These are phyloP conservation scores for Reinhardtius hippoglossoides DNA, from an alignment of 2,113 vertebrate species.

Conservation along the genomic window DNA sequence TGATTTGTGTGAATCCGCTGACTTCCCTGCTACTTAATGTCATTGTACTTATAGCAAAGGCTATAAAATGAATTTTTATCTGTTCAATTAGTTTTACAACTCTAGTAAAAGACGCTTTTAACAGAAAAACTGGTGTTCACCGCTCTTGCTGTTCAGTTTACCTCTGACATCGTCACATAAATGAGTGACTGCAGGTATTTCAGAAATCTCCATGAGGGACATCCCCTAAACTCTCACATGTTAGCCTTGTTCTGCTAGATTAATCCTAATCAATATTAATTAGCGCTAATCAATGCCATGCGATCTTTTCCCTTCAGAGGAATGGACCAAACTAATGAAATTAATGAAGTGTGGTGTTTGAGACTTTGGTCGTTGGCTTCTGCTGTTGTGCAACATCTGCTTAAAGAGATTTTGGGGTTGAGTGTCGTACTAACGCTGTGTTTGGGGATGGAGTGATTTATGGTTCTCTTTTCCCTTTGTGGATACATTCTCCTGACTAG, in stretches of 20 bases:
- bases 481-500: constrained; percentile 23
- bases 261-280: constrained; percentile 80
- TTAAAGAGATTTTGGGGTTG: neutral
- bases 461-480: constrained; percentile 28
- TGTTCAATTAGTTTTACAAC: neutral
- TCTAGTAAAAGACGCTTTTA: neutral
- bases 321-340: constrained; percentile 64
- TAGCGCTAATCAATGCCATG: constrained; percentile 73
- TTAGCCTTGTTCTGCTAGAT: constrained; percentile 66
- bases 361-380: constrained; percentile 32
- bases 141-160: neutral
- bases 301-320: constrained; percentile 53
- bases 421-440: constrained; percentile 19
- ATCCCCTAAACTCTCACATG: constrained; percentile 42
- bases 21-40: too few relatives aligned
- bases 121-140: neutral
- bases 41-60: neutral
- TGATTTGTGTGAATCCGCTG: too few relatives aligned
- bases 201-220: constrained; percentile 32
- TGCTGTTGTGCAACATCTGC: constrained; percentile 40
- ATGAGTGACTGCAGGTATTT: constrained; percentile 27
- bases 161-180: constrained; percentile 1
- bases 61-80: too few relatives aligned
- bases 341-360: constrained; percentile 64
- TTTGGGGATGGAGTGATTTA: constrained; percentile 40